phyloP scores from a whole-genome alignment of 2,797 vertebrate genomes.

The Characodon lateralis region DNA sequence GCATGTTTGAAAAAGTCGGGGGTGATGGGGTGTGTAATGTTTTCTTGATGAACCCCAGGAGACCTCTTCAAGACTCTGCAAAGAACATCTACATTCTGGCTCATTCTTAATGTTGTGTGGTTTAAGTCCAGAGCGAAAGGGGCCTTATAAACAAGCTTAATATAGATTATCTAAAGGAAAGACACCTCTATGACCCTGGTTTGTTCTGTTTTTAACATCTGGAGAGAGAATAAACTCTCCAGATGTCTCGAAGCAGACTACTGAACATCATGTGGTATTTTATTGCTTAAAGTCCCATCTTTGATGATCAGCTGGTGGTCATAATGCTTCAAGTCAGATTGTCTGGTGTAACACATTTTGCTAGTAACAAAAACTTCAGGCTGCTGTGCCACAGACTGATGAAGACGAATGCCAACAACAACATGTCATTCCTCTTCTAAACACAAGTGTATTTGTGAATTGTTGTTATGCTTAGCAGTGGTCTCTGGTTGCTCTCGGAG shows the following conservation, averaged over 20 bases:
- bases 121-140: background rate
- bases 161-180: background rate
- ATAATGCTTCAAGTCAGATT: conserved; percentile 1
- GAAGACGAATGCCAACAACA: conserved; percentile 37
- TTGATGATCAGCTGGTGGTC: conserved; percentile 8
- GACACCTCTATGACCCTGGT: background rate
- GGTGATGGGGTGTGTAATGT: background rate
- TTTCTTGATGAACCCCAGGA: background rate
- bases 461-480: conserved; percentile 35
- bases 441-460: conserved; percentile 44
- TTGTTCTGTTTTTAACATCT: background rate
- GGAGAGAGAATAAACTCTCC: conserved; percentile 1
- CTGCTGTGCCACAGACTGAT: conserved; percentile 15
- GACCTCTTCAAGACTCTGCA: background rate
- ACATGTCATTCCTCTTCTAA: conserved; percentile 32
- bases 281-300: background rate
- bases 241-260: conserved; percentile 5
- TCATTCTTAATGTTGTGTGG: background rate
- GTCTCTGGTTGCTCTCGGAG: conserved; percentile 27
- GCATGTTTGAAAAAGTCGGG: background rate
- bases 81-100: background rate
- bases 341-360: conserved; percentile 14
- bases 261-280: background rate
- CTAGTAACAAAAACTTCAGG: background rate
- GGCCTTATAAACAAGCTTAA: background rate